Evolutionary conservation across 2,888 invertebrate genomes (phyloP), one percentile per base, ranked within the genome.

Genomic region (Agrotis exclamationis): DNA sequence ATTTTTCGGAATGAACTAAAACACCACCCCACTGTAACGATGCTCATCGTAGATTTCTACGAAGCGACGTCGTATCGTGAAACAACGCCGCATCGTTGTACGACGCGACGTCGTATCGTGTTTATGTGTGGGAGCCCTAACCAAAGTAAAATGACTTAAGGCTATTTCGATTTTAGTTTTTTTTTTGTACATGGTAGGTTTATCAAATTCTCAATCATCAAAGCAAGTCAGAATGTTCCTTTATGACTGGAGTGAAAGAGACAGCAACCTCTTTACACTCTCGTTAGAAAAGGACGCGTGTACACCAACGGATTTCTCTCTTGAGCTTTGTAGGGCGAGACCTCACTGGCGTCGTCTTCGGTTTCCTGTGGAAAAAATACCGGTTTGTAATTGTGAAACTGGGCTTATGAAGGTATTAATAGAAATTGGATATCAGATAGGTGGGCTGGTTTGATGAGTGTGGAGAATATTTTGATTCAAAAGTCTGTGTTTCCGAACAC

Each of bases 291-390:
- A 14, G 90, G 90, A 51, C 85, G 86, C 45, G n/a, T 67, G 9
- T 79, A 85, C 20, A 85, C 58, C 22, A 87, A 86, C 6, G 87
- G 83, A 64, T 79, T 87, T 50, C 89, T 84, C 60, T 93, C 93
- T 56, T 95, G 94, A 0, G 88, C 94, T 69, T 91, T 87, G 89
- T 95, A 95, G 0, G 95, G 95, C 0, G 91, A 83, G 64, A 90
- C 89, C 20, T 89, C 88, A 18, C 90, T 76, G 7, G 90, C 70
- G 44, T 92, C 93, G 0, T 89, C 77, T 11, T 94, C 94, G 0
- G 85, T 70, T 47, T 94, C 94, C 95, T 95, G 91, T 44, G 51
- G 48, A 64, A 11, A 57, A 9, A 39, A 86, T 20, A 63, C 51
- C 14, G 50, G 58, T 51, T 48, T 13, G n/a, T n/a, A n/a, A 1